Base-by-base conservation (phyloP, 2,888 invertebrate genomes). In the Eudemis profundana region DNA sequence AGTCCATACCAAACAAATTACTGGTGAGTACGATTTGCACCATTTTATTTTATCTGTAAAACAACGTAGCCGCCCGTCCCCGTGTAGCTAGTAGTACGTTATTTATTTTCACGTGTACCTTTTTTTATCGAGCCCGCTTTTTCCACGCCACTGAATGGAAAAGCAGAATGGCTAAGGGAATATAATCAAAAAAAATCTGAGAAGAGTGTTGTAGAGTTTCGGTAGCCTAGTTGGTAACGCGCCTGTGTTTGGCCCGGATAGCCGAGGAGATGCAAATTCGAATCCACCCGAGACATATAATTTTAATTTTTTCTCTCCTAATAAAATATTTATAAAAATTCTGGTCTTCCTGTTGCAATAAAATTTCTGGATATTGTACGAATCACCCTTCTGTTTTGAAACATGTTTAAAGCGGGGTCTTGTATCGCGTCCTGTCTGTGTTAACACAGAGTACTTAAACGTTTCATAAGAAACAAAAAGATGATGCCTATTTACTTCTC, bases 71-170 rank as follows among this genome's bases (percentile, higher is more conserved):
- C 17, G 51, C 15, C 38, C 7, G 15, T 60, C 53, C 38, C 44
- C 54, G 54, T 63, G 46, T 65, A 59, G n/a, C n/a, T 67, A 66
- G 63, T 54, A 44, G 42, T 46, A 56, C 69, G 66, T 70, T 73
- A 72, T 73, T 70, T 72, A 71, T 70, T 73, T 72, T 64, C 68
- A 65, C 66, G 57, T 60, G 62, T 60, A 38, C 42, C 46, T 59
- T 59, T 69, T 62, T 69, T 61, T 54, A 66, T 61, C 57, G 47
- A 15, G 40, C 38, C 57, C 65, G 42, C 54, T 57, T 60, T 68
- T 66, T 66, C 62, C 61, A 47, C 44, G 62, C 60, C 54, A 60
- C 50, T 51, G 61, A 66, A 68, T 64, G 64, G 68, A 67, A 67
- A 68, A 63, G 57, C 61, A 54, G 36, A 62, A 56, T 60, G 47